Evolutionary conservation across 2,797 vertebrate genomes (phyloP).

Genomic region (Galagoides demidoff): DNA sequence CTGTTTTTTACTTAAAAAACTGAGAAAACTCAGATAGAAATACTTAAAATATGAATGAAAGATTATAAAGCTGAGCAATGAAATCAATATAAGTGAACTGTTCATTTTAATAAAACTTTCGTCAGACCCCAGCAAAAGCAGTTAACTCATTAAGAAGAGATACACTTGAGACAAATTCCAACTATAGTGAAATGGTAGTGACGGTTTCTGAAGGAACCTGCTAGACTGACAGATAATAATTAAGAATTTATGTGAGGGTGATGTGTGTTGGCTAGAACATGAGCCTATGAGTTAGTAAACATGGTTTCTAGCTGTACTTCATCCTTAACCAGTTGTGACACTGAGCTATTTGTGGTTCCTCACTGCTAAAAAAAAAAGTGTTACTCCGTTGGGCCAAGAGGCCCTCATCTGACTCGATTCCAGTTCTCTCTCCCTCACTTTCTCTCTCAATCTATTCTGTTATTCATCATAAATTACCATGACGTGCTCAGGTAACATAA

Average conservation of each 20-base stretch:
- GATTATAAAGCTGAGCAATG: neutral
- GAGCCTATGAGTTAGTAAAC: neutral
- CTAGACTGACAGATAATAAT: neutral
- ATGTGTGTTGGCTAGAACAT: neutral
- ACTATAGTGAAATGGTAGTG: neutral
- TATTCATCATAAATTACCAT: neutral
- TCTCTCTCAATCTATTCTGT: neutral
- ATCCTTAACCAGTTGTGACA: neutral
- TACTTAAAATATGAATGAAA: neutral
- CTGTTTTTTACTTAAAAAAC: neutral
- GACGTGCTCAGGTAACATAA: neutral
- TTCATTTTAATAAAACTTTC: conserved; percentile 4
- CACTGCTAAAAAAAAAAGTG: neutral
- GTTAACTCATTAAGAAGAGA: conserved; percentile 1
- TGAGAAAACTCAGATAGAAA: neutral
- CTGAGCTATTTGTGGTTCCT: neutral
- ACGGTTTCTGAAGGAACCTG: neutral
- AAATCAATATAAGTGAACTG: conserved; percentile 21
- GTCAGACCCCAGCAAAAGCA: neutral
- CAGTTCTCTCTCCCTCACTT: neutral
- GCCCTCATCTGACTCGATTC: neutral
- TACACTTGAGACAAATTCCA: neutral
- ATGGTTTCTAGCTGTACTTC: neutral
- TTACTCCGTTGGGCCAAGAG: neutral
- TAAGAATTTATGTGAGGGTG: neutral